Conservation (phyloP, 2,888 invertebrate genomes). For the Nysson spinosus region DNA sequence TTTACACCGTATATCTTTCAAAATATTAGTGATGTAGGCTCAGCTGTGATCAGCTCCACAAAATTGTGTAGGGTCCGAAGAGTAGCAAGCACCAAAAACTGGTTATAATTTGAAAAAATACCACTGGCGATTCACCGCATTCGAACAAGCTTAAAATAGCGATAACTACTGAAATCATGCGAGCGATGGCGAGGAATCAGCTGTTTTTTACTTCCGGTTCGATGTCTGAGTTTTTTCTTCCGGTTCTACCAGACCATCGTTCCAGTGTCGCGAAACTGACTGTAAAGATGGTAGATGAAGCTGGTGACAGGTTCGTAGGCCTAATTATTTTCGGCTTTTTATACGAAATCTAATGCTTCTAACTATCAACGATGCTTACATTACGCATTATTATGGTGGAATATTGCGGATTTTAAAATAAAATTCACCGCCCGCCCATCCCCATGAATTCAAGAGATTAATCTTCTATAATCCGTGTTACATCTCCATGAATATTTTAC, state of each 20-base stretch:
- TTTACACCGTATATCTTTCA: no score
- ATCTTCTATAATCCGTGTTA: constrained; percentile 32
- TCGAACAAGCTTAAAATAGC: constrained; percentile 15
- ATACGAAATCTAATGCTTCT: constrained; percentile 6
- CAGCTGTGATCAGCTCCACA: no score
- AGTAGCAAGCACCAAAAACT: no score
- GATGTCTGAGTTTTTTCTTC: constrained; percentile 56
- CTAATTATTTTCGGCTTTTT: constrained; percentile 40
- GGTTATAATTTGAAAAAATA: no score
- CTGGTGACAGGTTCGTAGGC: constrained; percentile 75
- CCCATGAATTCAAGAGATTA: constrained; percentile 12
- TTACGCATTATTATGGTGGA: constrained; percentile 2
- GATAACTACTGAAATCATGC: constrained; percentile 41
- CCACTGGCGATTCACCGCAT: background rate
- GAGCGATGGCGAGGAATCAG: constrained; percentile 54
- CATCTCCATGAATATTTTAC: constrained; percentile 26
- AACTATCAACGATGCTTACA: background rate
- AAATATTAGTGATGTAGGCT: no score
- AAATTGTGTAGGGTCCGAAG: no score
- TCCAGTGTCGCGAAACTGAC: constrained; percentile 56
- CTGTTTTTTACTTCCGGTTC: constrained; percentile 71
- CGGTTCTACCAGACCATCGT: constrained; percentile 55
- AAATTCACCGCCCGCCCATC: constrained; percentile 39
- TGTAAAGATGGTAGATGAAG: constrained; percentile 75
- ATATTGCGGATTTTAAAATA: constrained; percentile 8